Conservation (phyloP, 2,888 invertebrate species). For the Morpho achilles region DNA sequence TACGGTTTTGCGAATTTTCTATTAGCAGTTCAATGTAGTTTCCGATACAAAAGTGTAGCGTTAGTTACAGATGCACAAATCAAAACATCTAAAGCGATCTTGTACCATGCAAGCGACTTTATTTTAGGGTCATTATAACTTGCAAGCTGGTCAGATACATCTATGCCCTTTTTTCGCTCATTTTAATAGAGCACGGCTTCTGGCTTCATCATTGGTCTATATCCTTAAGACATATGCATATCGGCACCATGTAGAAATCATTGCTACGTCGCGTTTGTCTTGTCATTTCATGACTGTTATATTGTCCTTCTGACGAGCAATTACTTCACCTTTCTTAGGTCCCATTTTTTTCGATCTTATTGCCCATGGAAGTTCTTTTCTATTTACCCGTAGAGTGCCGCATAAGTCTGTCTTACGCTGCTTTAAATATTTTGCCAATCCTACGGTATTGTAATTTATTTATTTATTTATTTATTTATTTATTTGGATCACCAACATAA, state of each 20-base stretch:
- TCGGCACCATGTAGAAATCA: conserved; percentile 10
- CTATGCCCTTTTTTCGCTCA: conserved; percentile 20
- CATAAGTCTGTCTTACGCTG: too few relatives aligned
- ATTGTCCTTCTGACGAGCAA: conserved; percentile 23
- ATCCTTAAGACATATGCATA: too few relatives aligned
- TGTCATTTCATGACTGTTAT: conserved; percentile 21
- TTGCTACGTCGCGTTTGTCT: conserved; percentile 23
- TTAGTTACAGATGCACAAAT: conserved; percentile 27
- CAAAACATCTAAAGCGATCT: conserved; percentile 28
- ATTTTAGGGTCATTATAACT: conserved; percentile 25
- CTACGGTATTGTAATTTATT: too few relatives aligned
- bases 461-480: too few relatives aligned
- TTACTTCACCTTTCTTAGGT: conserved; percentile 8
- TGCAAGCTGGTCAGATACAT: conserved; percentile 27
- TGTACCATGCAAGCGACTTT: conserved; percentile 27
- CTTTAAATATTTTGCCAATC: too few relatives aligned
- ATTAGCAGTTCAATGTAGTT: conserved; percentile 23
- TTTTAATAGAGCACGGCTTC: too few relatives aligned
- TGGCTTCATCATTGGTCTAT: too few relatives aligned
- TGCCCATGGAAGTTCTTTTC: too few relatives aligned
- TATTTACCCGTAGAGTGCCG: too few relatives aligned
- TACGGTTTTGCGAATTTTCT: conserved; percentile 20
- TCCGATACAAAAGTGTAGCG: conserved; percentile 26
- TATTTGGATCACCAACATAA: too few relatives aligned
- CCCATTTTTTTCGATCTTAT: too few relatives aligned